Conservation (phyloP, 2,113 vertebrate genomes). For the Pollachius pollachius region DNA sequence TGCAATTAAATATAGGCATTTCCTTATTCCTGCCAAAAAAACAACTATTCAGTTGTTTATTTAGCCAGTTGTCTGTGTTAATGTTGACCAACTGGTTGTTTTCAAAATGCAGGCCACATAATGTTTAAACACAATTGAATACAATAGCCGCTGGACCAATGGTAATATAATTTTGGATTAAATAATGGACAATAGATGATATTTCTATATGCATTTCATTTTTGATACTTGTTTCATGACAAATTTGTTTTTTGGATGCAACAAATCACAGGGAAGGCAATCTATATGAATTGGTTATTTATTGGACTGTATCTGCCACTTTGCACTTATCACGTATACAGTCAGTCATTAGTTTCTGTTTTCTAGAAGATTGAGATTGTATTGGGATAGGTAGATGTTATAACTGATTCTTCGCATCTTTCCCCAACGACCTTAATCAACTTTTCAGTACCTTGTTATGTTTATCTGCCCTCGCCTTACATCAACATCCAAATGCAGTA, state of each 20-base stretch:
- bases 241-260: constrained; percentile 4
- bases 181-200: too few relatives aligned
- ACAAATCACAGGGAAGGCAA: too few relatives aligned
- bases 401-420: constrained; percentile 40
- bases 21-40: too few relatives aligned
- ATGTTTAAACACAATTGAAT: too few relatives aligned
- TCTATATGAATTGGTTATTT: neutral
- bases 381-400: constrained; percentile 30
- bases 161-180: too few relatives aligned
- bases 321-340: neutral
- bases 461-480: constrained; percentile 69
- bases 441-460: constrained; percentile 42
- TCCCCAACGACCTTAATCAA: constrained; percentile 54
- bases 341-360: constrained; percentile 29
- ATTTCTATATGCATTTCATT: constrained; percentile 60
- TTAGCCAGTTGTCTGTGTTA: too few relatives aligned
- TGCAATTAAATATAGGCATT: too few relatives aligned
- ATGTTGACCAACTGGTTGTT: too few relatives aligned
- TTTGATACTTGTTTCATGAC: constrained; percentile 49
- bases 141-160: too few relatives aligned
- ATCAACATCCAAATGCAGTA: constrained; percentile 60
- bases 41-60: too few relatives aligned
- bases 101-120: too few relatives aligned
- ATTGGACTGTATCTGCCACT: neutral
- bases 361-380: constrained; percentile 19